Evolutionary conservation across 2,797 vertebrate species (phyloP).

Genomic region (Sebastes minor): DNA sequence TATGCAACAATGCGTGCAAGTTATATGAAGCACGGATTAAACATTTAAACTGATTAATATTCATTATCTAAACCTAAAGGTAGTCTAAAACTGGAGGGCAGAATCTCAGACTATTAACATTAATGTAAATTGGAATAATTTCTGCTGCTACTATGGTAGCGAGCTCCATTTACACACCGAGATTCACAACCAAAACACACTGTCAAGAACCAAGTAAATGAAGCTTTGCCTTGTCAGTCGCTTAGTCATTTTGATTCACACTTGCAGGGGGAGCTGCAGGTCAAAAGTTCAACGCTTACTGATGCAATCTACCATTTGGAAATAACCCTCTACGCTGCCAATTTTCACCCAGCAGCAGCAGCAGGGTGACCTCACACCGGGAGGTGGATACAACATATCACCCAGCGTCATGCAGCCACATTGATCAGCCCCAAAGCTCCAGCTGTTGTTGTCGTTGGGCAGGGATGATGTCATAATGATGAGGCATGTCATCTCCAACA

Average conservation of each 20-base stretch:
- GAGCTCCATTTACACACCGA: background rate
- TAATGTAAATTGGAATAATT: background rate
- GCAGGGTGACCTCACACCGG: conserved; percentile 35
- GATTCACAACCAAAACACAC: background rate
- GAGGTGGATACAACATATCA: conserved; percentile 7
- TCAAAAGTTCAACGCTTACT: conserved; percentile 45
- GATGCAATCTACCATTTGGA: conserved; percentile 23
- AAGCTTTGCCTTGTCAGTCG: conserved; percentile 1
- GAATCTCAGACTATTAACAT: background rate
- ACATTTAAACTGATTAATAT: conserved; percentile 12
- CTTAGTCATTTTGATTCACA: conserved; percentile 32
- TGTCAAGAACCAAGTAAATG: conserved; percentile 9
- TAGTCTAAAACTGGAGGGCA: background rate
- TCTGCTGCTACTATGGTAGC: background rate
- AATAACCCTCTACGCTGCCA: conserved; percentile 11
- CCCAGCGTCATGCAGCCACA: conserved; percentile 7
- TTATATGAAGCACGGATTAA: conserved; percentile 23
- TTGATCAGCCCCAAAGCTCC: conserved; percentile 34
- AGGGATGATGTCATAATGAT: background rate
- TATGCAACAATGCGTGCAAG: conserved; percentile 2
- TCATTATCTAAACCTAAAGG: conserved; percentile 18
- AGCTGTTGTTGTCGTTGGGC: conserved; percentile 25
- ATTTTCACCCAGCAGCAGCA: conserved; percentile 21
- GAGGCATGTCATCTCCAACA: conserved; percentile 25
- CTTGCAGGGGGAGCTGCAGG: conserved; percentile 8